A percentile compares a stretch with the other conserved stretches of the same genome.
phyloP scores from a whole-genome alignment of 2,797 vertebrate species.

The Spea hammondii region DNA sequence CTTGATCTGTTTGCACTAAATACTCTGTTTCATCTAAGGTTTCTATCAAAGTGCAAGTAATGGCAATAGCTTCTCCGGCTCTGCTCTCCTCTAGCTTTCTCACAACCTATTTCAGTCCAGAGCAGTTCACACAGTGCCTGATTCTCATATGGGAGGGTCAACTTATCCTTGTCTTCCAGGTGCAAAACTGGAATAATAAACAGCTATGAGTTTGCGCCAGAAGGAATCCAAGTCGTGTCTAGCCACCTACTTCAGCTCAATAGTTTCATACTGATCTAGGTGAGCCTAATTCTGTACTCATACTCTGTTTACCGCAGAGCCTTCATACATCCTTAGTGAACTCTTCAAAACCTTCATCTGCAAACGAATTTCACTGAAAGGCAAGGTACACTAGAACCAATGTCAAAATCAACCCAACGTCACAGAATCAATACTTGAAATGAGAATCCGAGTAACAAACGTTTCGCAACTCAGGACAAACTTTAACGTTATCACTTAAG shows the following conservation, averaged over 20 bases:
- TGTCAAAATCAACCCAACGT: too few relatives aligned
- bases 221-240: slow-evolving; percentile 1
- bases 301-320: slow-evolving; percentile 1
- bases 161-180: slow-evolving; percentile 40
- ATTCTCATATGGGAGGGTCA: slow-evolving; percentile 9
- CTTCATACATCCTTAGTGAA: not conserved
- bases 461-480: not conserved
- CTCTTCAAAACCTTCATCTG: not conserved
- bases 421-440: not conserved
- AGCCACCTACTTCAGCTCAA: slow-evolving; percentile 6
- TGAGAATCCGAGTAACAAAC: not conserved
- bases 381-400: not conserved
- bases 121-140: slow-evolving; percentile 37
- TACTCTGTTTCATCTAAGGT: not conserved
- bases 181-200: slow-evolving; percentile 13
- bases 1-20: not conserved
- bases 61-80: not conserved
- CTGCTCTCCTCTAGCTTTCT: not conserved
- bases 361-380: not conserved
- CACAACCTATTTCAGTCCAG: not conserved
- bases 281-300: slow-evolving; percentile 1
- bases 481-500: too few relatives aligned
- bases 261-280: not conserved
- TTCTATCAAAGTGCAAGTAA: not conserved
- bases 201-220: slow-evolving; percentile 6